Conservation (phyloP, 2,797 vertebrate species). For the Margarornis squamiger region DNA sequence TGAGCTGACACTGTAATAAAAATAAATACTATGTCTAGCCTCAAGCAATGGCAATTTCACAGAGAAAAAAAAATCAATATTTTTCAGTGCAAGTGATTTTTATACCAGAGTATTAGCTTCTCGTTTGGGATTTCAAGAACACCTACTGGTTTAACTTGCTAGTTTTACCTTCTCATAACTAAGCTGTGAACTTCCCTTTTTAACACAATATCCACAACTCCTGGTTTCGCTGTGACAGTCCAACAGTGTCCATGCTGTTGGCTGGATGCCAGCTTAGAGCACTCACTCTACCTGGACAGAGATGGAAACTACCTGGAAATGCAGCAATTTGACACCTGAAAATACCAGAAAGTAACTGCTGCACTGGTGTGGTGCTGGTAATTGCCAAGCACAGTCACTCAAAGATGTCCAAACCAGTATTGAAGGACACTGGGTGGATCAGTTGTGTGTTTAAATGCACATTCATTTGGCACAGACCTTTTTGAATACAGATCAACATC, state of each 20-base stretch:
- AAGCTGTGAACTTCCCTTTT: neutral
- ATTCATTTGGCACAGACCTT: rapidly evolving
- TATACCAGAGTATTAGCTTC: conserved; percentile 4
- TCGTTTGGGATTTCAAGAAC: neutral
- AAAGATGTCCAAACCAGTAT: neutral
- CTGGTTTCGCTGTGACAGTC: neutral
- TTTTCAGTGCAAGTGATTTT: conserved; percentile 39
- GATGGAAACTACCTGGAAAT: neutral
- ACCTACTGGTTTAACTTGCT: neutral
- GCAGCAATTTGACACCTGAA: neutral
- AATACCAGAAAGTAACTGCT: neutral
- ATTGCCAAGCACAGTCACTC: neutral
- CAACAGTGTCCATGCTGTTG: neutral
- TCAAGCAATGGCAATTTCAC: conserved; percentile 43
- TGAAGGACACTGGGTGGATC: neutral
- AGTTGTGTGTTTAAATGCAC: neutral
- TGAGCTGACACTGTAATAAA: conserved; percentile 44
- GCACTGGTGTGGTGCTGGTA: neutral
- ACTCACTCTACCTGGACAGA: neutral
- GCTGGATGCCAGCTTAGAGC: neutral
- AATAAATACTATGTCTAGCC: conserved; percentile 51
- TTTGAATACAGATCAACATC: neutral
- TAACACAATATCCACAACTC: neutral
- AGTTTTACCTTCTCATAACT: neutral
- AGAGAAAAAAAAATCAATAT: conserved; percentile 37